Conservation (phyloP, 2,797 vertebrate species). For the Malacoraja senta region DNA sequence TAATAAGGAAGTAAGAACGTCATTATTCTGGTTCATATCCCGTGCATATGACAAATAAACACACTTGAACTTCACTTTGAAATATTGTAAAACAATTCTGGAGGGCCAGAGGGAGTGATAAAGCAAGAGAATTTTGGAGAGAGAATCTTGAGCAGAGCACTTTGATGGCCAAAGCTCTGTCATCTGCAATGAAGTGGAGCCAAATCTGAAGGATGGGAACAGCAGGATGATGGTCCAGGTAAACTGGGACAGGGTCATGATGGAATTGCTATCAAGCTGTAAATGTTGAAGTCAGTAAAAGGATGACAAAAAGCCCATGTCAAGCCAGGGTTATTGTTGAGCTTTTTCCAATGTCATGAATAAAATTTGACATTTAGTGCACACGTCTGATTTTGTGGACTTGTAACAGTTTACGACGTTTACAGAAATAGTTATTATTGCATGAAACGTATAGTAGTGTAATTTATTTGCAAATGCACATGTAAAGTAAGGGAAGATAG, state of each 20-base stretch:
- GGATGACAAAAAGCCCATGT: background rate
- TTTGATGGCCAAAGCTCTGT: background rate
- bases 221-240: background rate
- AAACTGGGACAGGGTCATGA: background rate
- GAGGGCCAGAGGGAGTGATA: background rate
- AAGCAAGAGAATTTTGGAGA: background rate
- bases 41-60: too few relatives aligned
- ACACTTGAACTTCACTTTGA: too few relatives aligned
- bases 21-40: too few relatives aligned
- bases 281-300: too few relatives aligned
- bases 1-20: too few relatives aligned
- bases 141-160: background rate
- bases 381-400: background rate
- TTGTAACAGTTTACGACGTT: background rate
- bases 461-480: background rate
- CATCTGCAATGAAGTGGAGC: background rate
- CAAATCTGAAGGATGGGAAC: background rate
- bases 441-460: background rate
- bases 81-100: background rate
- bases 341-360: background rate
- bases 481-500: background rate
- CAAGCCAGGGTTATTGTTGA: background rate
- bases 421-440: background rate
- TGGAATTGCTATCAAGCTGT: background rate
- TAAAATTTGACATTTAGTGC: background rate